Base-by-base conservation (phyloP, 2,797 vertebrate species). In the Melanotaenia pygmaea region DNA sequence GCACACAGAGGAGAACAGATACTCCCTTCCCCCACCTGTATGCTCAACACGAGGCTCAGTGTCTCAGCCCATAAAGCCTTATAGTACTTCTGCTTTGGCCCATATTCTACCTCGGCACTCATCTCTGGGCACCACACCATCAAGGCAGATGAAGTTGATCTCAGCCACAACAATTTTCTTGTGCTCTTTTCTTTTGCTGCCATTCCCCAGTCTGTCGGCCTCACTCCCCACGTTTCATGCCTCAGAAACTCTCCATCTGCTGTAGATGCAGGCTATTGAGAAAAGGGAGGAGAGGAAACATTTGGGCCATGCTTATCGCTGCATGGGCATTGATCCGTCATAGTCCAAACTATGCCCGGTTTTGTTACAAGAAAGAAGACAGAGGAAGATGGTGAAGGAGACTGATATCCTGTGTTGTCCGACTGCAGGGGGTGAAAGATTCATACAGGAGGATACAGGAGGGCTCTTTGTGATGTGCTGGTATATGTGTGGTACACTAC, bases 161-260 rank as follows among this genome's bases (percentile, higher is more conserved):
- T 88, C 81, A 67, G 80, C 83, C 64, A 45, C 68, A 76, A 88
- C 79, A 89, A 82, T 88, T 88, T 58, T 64, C 56, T 76, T 64
- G 24, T 72, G 34, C 56, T 80, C 58, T 70, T 79, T 74, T 70
- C 47, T 79, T 77, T 72, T 66, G 50, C 59, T 57, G 63, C 64
- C 66, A 34, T 72, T 77, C 62, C 64, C 66, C 59, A 70, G 78
- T 86, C 56, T 66, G 72, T 78, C 77, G 2, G 70, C 77, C 53
- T 81, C 74, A 16, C 58, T 73, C 68, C 81, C 59, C 75, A 2
- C 40, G 83, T 91, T 89, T 85, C 78, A 91, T 81, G 86, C 88
- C 74, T 91, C 89, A 86, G 83, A 91, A 91, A 86, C 58, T 73
- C 81, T 79, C 88, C 86, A 84, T 93, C 89, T 93, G 91, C 77